A percentile compares a stretch with the other conserved stretches of the same genome.
phyloP scores from a whole-genome alignment of 1,140 invertebrate genomes.

The Heterodera schachtii region DNA sequence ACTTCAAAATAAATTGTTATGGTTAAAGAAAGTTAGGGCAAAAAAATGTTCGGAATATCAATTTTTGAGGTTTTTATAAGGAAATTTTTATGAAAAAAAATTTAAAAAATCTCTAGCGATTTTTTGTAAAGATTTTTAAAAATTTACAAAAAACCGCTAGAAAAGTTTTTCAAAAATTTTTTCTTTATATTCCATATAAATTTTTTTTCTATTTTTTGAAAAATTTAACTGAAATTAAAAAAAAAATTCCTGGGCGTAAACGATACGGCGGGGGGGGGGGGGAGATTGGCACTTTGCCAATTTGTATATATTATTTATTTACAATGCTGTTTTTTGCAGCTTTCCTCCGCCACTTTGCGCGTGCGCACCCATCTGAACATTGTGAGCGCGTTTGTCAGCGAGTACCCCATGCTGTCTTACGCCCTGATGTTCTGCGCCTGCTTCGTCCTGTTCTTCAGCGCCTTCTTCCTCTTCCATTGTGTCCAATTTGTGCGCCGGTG shows the following conservation, averaged over 20 bases:
- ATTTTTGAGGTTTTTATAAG: too few species aligned
- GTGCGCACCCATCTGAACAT: slow-evolving; percentile 27
- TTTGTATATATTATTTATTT: not conserved
- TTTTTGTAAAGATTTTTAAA: too few species aligned
- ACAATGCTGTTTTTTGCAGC: slow-evolving; percentile 21
- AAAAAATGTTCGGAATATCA: not conserved
- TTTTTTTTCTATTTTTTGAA: not conserved
- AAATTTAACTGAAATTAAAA: not conserved
- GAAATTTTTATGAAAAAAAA: too few species aligned
- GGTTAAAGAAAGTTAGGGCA: not conserved
- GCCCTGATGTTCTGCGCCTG: slow-evolving; percentile 16
- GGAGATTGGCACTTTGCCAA: too few species aligned
- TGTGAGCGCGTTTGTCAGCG: slow-evolving; percentile 24
- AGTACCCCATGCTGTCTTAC: slow-evolving; percentile 32
- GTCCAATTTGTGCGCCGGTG: slow-evolving; percentile 1
- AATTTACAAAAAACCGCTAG: too few species aligned
- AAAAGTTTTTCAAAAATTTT: too few species aligned
- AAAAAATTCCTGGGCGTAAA: not conserved
- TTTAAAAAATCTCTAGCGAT: too few species aligned
- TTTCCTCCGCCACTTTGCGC: slow-evolving; percentile 26
- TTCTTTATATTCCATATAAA: not conserved
- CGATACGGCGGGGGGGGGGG: too few species aligned
- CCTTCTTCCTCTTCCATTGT: slow-evolving; percentile 22
- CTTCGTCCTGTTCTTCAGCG: slow-evolving; percentile 24
- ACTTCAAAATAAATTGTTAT: too few species aligned